phyloP scores from a whole-genome alignment of 35 echinoderm and acorn worm species.

The Ptychodera flava region DNA sequence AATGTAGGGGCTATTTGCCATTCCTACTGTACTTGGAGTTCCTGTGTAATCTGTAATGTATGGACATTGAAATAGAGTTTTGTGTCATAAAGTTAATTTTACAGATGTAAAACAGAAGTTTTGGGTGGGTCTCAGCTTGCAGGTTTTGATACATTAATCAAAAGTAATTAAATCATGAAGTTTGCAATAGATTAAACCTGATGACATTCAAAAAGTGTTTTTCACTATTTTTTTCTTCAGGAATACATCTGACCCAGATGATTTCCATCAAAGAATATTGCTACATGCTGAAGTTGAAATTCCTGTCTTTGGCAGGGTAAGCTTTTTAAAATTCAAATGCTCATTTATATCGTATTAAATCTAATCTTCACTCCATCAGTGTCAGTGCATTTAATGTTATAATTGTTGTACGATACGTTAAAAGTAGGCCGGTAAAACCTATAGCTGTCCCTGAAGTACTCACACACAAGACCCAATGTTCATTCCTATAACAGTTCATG shows the following conservation, averaged over 20 bases:
- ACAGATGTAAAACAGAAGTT: too few species aligned
- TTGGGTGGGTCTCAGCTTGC: too few species aligned
- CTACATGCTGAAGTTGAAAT: constrained; percentile 50
- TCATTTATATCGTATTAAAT: not conserved
- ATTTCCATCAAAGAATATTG: constrained; percentile 45
- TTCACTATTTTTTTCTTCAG: constrained; percentile 20
- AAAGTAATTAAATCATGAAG: too few species aligned
- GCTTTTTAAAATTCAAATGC: not conserved
- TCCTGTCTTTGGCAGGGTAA: constrained; percentile 12
- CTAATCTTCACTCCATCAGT: not conserved
- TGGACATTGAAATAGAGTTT: not conserved
- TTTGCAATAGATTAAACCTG: too few species aligned
- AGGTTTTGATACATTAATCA: too few species aligned
- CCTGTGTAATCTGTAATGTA: not conserved
- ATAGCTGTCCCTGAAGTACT: too few species aligned
- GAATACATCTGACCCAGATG: constrained; percentile 22
- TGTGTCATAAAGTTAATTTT: not conserved
- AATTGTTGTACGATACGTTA: too few species aligned
- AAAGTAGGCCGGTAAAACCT: too few species aligned
- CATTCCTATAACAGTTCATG: too few species aligned
- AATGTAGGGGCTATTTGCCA: not conserved
- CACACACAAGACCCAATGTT: too few species aligned
- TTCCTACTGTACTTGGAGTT: not conserved
- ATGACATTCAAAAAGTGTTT: not conserved
- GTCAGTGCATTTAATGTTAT: not conserved